Conservation (phyloP, 2,113 vertebrate genomes). For the Mustela nigripes region DNA sequence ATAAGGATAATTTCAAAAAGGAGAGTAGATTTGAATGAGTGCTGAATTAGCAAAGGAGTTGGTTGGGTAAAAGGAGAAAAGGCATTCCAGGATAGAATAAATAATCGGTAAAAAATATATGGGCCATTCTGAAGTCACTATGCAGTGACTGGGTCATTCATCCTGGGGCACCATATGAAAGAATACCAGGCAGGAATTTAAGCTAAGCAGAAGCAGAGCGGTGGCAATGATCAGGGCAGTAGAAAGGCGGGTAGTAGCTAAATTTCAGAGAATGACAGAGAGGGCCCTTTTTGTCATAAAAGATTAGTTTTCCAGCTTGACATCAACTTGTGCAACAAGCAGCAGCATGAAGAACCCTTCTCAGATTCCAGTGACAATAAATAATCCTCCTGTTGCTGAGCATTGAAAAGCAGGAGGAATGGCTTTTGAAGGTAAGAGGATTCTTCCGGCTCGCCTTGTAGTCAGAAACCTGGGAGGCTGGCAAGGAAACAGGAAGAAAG, state of each 20-base stretch:
- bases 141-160: not conserved
- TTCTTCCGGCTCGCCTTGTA: not conserved
- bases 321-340: not conserved
- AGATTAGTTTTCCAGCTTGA: not conserved
- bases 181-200: not conserved
- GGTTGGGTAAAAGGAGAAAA: constrained; percentile 1
- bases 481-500: not conserved
- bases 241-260: not conserved
- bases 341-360: not conserved
- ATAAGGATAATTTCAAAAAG: not conserved
- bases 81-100: not conserved
- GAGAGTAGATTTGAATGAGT: not conserved
- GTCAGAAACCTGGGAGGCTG: not conserved
- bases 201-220: not conserved
- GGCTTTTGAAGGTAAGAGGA: not conserved
- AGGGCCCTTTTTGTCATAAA: not conserved
- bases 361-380: not conserved
- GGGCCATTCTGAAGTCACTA: not conserved
- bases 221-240: not conserved
- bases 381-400: not conserved
- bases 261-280: not conserved
- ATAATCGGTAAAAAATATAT: not conserved
- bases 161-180: not conserved
- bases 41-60: not conserved
- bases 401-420: not conserved